These are phyloP conservation scores for Brachionus koreanus DNA, from an alignment of 1,140 invertebrate genomes.

Conservation along the genomic window DNA sequence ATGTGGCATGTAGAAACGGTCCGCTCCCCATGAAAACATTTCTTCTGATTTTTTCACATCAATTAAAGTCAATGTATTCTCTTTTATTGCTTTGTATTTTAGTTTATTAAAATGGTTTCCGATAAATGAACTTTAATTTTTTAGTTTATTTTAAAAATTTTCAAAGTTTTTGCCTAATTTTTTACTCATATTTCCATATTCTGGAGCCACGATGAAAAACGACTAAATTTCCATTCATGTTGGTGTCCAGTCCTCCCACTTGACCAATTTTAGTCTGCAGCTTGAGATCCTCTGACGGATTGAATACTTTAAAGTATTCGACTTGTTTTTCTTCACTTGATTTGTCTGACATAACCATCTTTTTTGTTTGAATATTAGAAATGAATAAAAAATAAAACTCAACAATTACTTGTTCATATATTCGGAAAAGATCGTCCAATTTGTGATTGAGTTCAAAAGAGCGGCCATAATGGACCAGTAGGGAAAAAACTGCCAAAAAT, in stretches of 20 bases:
- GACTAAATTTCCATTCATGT: constrained; percentile 4
- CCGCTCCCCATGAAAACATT: constrained; percentile 72
- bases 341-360: background rate
- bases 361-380: background rate
- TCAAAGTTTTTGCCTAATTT: background rate
- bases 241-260: constrained; percentile 31
- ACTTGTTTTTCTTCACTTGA: background rate
- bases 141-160: background rate
- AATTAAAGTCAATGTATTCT: constrained; percentile 74
- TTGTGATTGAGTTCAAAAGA: background rate
- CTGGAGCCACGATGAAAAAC: constrained; percentile 33
- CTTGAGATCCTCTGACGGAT: background rate
- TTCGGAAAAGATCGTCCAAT: background rate
- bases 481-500: background rate
- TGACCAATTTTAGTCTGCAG: background rate
- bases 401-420: background rate
- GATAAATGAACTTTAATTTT: background rate
- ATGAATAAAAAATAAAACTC: no score
- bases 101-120: constrained; percentile 25
- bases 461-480: background rate
- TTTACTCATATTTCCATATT: constrained; percentile 38
- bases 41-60: constrained; percentile 70
- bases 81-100: constrained; percentile 68
- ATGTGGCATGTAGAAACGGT: constrained; percentile 87
- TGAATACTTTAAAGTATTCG: background rate